Evolutionary conservation across 1,140 invertebrate species (phyloP).

Genomic region (Diuraphis noxia): DNA sequence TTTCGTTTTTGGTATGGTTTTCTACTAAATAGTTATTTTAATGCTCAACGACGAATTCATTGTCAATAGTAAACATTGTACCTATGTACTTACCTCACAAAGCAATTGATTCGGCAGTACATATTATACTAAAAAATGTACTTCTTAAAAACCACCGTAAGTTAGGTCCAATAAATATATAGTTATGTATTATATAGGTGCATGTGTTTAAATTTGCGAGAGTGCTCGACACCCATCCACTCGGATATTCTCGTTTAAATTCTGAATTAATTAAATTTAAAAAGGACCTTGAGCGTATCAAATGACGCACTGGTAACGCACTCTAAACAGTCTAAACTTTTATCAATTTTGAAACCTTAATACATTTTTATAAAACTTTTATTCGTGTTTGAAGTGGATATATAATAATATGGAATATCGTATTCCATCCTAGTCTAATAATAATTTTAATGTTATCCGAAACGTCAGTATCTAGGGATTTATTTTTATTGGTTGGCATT

Average conservation of each 20-base stretch:
- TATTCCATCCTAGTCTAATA: background rate
- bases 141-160: background rate
- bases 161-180: background rate
- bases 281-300: background rate
- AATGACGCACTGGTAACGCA: background rate
- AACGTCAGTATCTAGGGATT: background rate
- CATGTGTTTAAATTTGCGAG: background rate
- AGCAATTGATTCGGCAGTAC: too few relatives aligned
- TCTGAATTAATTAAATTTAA: background rate
- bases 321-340: background rate
- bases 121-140: too few relatives aligned
- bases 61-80: background rate
- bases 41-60: background rate
- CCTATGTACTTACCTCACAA: too few relatives aligned
- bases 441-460: background rate
- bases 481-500: background rate
- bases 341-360: constrained; percentile 17
- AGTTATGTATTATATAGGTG: background rate
- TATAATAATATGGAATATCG: background rate
- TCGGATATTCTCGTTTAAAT: background rate
- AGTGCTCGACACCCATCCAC: background rate
- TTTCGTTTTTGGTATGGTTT: background rate
- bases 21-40: background rate
- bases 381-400: background rate
- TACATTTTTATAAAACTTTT: background rate